A percentile compares a stretch with the other conserved stretches of the same genome.
Evolutionary conservation across 2,888 invertebrate species (phyloP).

Genomic region (Encarsia formosa): DNA sequence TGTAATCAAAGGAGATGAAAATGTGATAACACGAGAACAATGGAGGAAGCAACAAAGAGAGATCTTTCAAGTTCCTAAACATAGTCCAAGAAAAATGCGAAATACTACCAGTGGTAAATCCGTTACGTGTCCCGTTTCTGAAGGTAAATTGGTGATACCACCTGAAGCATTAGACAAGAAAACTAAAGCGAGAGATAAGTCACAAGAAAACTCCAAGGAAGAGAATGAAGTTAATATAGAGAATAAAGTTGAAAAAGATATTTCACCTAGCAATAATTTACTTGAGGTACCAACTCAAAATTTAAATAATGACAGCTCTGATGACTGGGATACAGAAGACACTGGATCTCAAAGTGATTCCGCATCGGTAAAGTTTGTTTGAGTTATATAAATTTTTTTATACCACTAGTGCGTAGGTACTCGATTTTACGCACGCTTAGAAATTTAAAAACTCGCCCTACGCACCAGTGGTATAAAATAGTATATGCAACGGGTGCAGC

Average conservation of each 20-base stretch:
- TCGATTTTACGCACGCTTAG: no score
- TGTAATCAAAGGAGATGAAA: slow-evolving; percentile 71
- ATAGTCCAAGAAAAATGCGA: slow-evolving; percentile 44
- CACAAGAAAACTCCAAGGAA: slow-evolving; percentile 28
- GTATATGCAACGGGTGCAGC: no score
- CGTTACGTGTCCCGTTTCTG: no score
- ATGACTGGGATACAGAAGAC: slow-evolving; percentile 53
- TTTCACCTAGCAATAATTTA: slow-evolving; percentile 37
- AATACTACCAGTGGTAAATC: slow-evolving; percentile 36
- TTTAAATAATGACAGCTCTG: slow-evolving; percentile 45
- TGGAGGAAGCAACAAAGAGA: slow-evolving; percentile 60
- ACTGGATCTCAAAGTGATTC: slow-evolving; percentile 53
- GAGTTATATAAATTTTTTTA: background rate
- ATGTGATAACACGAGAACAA: slow-evolving; percentile 69
- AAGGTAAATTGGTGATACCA: no score
- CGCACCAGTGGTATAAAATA: no score
- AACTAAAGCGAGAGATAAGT: slow-evolving; percentile 37
- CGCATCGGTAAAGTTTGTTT: slow-evolving; percentile 43
- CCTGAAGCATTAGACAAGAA: slow-evolving; percentile 33
- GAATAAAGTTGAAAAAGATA: slow-evolving; percentile 33
- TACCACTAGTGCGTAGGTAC: no score
- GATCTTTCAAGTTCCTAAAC: slow-evolving; percentile 47
- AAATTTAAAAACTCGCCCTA: no score
- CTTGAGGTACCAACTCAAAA: slow-evolving; percentile 38
- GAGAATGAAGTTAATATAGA: slow-evolving; percentile 28